A percentile compares a stretch with the other conserved stretches of the same genome.
Evolutionary conservation across 2,888 invertebrate genomes (phyloP).

Genomic region (Harpalus rubripes): DNA sequence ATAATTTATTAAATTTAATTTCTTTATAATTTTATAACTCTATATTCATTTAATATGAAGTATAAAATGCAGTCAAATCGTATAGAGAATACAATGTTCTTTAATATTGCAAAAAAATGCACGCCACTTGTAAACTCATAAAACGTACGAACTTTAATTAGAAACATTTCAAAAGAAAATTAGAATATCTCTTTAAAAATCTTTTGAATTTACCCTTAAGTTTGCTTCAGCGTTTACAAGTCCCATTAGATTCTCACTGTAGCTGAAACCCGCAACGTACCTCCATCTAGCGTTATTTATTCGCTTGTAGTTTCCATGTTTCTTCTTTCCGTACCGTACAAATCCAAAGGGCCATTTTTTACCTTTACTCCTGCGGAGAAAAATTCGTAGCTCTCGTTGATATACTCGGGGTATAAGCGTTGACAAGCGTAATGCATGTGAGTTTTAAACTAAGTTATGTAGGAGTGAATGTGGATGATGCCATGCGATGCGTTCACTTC

Average conservation of each 20-base stretch:
- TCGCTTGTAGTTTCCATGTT: slow-evolving; percentile 19
- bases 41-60: no score
- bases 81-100: no score
- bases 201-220: neutral
- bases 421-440: slow-evolving; percentile 47
- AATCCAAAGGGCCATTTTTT: slow-evolving; percentile 33
- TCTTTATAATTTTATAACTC: no score
- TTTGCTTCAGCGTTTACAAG: neutral
- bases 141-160: neutral
- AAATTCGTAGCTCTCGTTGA: slow-evolving; percentile 35
- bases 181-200: neutral
- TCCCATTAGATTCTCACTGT: neutral
- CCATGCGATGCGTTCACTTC: slow-evolving; percentile 13
- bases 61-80: no score
- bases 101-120: no score
- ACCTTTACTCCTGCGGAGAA: neutral
- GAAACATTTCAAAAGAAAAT: neutral
- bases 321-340: neutral
- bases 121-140: no score
- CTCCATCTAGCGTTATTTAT: neutral
- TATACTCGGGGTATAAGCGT: slow-evolving; percentile 26
- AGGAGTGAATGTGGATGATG: slow-evolving; percentile 23
- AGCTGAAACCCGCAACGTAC: neutral
- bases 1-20: no score
- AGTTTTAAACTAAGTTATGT: slow-evolving; percentile 51